A percentile compares a stretch with the other conserved stretches of the same genome.
Evolutionary conservation across 2,888 invertebrate genomes (phyloP).

Genomic region (Chaitophorus viminalis): DNA sequence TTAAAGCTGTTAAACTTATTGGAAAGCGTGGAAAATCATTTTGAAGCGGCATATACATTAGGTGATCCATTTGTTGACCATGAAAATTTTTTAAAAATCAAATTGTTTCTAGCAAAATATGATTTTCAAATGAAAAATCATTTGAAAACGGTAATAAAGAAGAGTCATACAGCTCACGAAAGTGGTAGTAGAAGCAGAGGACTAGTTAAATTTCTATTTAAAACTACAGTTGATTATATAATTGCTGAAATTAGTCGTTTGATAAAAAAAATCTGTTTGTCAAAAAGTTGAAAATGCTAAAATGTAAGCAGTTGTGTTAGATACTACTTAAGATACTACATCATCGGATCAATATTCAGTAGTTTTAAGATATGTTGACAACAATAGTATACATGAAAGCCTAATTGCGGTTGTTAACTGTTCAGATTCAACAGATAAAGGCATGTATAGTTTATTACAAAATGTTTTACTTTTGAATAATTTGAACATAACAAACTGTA

Average conservation of each 20-base stretch:
- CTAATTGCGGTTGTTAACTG: slow-evolving; percentile 59
- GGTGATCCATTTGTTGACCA: slow-evolving; percentile 17
- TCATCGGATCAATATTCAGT: slow-evolving; percentile 57
- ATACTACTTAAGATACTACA: slow-evolving; percentile 45
- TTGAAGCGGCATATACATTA: slow-evolving; percentile 37
- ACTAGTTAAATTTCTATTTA: slow-evolving; percentile 19
- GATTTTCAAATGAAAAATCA: slow-evolving; percentile 31
- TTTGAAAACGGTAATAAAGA: background rate
- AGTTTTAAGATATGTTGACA: slow-evolving; percentile 61
- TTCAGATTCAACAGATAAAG: slow-evolving; percentile 50
- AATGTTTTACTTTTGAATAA: slow-evolving; percentile 32
- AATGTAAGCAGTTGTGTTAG: slow-evolving; percentile 37
- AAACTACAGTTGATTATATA: slow-evolving; percentile 28
- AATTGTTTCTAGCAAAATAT: slow-evolving; percentile 33
- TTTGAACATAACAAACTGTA: slow-evolving; percentile 62
- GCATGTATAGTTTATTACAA: slow-evolving; percentile 51
- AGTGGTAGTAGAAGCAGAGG: slow-evolving; percentile 9
- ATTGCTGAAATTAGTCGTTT: slow-evolving; percentile 23
- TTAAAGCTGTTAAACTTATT: slow-evolving; percentile 28
- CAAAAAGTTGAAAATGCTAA: slow-evolving; percentile 31
- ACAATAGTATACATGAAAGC: slow-evolving; percentile 53
- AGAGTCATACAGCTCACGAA: background rate
- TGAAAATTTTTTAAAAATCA: slow-evolving; percentile 27
- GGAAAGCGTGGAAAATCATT: slow-evolving; percentile 24
- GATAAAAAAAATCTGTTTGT: slow-evolving; percentile 27